These are phyloP conservation scores for Drosophila subobscura DNA, from an alignment of 1,140 invertebrate genomes.

Conservation along the genomic window DNA sequence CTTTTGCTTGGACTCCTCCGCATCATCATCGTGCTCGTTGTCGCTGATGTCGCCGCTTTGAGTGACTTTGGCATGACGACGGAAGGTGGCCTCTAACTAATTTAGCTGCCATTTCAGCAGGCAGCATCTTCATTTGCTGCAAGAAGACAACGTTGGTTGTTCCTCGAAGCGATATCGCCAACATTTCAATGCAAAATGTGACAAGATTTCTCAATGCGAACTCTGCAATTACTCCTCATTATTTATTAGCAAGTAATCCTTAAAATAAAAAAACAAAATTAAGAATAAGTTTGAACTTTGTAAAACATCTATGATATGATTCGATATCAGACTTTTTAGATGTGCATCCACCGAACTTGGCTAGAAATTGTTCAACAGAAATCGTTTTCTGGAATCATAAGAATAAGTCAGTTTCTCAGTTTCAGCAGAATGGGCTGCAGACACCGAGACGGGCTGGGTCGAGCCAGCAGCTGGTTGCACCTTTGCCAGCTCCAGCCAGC, in stretches of 20 bases:
- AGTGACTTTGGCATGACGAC: slow-evolving; percentile 56
- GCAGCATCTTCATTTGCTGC: slow-evolving; percentile 63
- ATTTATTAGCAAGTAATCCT: neutral
- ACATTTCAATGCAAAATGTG: too few relatives aligned
- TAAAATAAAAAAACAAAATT: neutral
- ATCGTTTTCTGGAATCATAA: slow-evolving; percentile 12
- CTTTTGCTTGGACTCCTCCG: neutral
- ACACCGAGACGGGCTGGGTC: neutral
- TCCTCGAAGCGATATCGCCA: slow-evolving; percentile 10
- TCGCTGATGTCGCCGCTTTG: slow-evolving; percentile 60
- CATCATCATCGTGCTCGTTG: slow-evolving; percentile 14
- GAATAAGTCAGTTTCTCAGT: slow-evolving; percentile 13
- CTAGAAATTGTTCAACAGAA: neutral
- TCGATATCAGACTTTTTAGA: too few relatives aligned
- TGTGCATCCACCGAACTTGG: too few relatives aligned
- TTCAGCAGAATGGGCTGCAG: slow-evolving; percentile 10
- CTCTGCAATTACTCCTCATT: neutral
- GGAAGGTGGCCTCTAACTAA: slow-evolving; percentile 71
- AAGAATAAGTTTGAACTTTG: too few relatives aligned
- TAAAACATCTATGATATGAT: too few relatives aligned
- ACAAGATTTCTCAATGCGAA: neutral
- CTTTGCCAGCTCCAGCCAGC: slow-evolving; percentile 44
- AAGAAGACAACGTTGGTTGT: slow-evolving; percentile 8
- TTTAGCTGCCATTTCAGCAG: slow-evolving; percentile 64
- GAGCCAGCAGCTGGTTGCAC: slow-evolving; percentile 47